Evolutionary conservation across 1,140 invertebrate species (phyloP), one percentile per base, ranked within the genome.

Genomic region (Pinna nobilis): DNA sequence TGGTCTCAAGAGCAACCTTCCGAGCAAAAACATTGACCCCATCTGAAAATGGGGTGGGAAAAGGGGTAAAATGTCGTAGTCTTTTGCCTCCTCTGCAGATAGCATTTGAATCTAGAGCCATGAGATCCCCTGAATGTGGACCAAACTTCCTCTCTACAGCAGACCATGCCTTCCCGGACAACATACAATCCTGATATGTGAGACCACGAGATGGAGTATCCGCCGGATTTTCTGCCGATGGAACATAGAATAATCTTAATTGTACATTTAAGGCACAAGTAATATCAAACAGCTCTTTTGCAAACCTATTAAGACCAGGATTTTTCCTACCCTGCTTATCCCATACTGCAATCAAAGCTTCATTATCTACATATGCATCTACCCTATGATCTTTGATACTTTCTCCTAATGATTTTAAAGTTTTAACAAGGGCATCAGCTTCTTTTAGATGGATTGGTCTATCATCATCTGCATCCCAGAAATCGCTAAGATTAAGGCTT

Each of bases 101-200:
- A 15, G 41, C 51, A 72, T 72, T 65, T 39, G 70, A 72, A 53
- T 72, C 63, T 49, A 72, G 39, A 53, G 63, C 41, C 61, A 72
- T 72, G 15, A 72, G 39, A 53, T 72, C 70, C 32, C 55, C 47
- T 32, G 64, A 49, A 33, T 74, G 64, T 4, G 63, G 53, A 7
- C 71, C 51, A 37, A 49, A 67, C 6, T 25, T 20, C 33, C 18
- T 0, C 33, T 72, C 33, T n/a, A 55, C 41, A 9, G 41, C 11
- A 9, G 39, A 3, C 71, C 44, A 67, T 20, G 30, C 9, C 13
- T 60, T 37, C 35, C 35, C 20, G 30, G 65, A 50, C n/a, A 70
- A 33, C 23, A 20, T 63, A 53, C 33, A 25, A 39, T 70, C 69
- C 5, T 9, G 13, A 6, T n/a, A 25, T n/a, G 70, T 49, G 5